Evolutionary conservation across 2,113 vertebrate species (phyloP), one percentile per base, ranked within the genome.

Genomic region (Hemibagrus wyckioides): DNA sequence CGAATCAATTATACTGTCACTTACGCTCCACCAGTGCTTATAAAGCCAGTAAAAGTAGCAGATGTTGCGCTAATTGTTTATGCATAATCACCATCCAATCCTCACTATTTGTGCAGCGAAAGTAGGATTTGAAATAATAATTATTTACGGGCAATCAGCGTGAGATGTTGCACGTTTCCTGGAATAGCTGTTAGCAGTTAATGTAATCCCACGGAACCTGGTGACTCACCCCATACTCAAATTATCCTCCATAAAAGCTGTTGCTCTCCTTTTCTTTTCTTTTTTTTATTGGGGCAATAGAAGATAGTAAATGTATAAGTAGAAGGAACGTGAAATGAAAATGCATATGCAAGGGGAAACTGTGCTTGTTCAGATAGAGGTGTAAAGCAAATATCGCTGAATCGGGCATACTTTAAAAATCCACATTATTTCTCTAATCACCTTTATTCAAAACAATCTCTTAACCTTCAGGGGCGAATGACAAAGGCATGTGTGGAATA

Each of bases 1-100:
- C 52, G 67, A 80, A 67, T 52, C 85, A 80, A 80, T 59, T 85
- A 56, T 75, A 59, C 36, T 73, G 52, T 56, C 67, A 85, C 52
- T 73, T 57, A 21, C 13, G 52, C 39, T 76, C 15, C 54, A 41
- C 36, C 25, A 85, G 69, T 44, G 23, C 67, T 61, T 76, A 30
- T 23, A 48, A 76, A 39, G 3, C 36, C 36, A 41, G 67, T 57
- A 25, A 39, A 71, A 71, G 39, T 41, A 30, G 33, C 56, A 67
- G 30, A 85, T 39, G 21, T 54, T 80, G 84, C 52, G 21, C 59
- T 65, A 33, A 80, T 80, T 65, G 33, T 81, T 59, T 81, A 39
- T 80, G 28, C 25, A 13, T 71, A 71, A 71, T 71, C 82, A 84
- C 65, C 33, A 54, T 71, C 54, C 33, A 57, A 80, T 80, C 8